A percentile compares a stretch with the other conserved stretches of the same genome.
phyloP scores from a whole-genome alignment of 1,140 invertebrate species.

The Drepana arcuata region DNA sequence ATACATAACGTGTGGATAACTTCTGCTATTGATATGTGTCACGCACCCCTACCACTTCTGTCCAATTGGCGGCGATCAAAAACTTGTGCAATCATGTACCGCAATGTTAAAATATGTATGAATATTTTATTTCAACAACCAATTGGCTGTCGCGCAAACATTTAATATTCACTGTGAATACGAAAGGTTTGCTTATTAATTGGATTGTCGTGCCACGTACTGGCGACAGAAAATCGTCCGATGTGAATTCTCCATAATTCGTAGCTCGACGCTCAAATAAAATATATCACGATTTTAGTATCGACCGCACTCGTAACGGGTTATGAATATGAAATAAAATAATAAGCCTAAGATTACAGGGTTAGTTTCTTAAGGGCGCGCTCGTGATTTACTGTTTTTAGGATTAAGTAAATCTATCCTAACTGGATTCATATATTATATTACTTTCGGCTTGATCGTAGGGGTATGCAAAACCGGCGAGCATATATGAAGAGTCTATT shows the following conservation, averaged over 20 bases:
- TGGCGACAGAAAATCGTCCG: slow-evolving; percentile 32
- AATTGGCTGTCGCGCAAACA: slow-evolving; percentile 42
- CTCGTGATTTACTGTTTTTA: too few relatives aligned
- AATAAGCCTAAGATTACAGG: slow-evolving; percentile 26
- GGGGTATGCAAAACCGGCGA: too few relatives aligned
- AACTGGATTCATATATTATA: too few relatives aligned
- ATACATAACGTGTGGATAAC: too few relatives aligned
- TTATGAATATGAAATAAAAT: slow-evolving; percentile 32
- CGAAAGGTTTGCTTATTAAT: slow-evolving; percentile 63
- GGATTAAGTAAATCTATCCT: too few relatives aligned
- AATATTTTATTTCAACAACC: slow-evolving; percentile 55
- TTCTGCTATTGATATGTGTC: too few relatives aligned
- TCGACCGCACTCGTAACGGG: slow-evolving; percentile 22
- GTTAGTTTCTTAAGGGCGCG: too few relatives aligned
- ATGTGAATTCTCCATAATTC: slow-evolving; percentile 53
- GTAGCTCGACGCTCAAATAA: slow-evolving; percentile 27
- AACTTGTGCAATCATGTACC: slow-evolving; percentile 26
- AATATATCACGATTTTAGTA: slow-evolving; percentile 26
- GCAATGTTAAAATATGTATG: slow-evolving; percentile 45
- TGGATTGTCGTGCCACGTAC: slow-evolving; percentile 52
- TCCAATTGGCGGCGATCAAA: too few relatives aligned
- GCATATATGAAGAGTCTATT: too few relatives aligned
- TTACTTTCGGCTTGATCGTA: too few relatives aligned
- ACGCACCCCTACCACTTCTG: slow-evolving; percentile 15
- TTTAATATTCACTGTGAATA: slow-evolving; percentile 57